phyloP scores from a whole-genome alignment of 2,888 invertebrate genomes.

The Lasioglossum villosulum region DNA sequence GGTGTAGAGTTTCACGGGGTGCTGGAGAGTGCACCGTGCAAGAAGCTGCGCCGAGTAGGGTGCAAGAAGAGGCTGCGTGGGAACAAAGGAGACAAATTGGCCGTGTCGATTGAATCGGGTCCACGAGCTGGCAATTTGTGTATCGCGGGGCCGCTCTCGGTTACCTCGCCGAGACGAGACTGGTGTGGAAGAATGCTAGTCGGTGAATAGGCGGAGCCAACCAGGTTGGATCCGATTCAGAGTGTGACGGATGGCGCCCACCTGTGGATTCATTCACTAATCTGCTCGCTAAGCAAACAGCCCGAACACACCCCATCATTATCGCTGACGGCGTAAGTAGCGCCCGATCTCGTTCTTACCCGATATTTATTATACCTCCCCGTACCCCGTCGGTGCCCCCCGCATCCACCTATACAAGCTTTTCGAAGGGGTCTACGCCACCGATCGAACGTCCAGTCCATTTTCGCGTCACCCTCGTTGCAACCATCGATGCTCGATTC shows the following conservation, averaged over 20 bases:
- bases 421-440: constrained; percentile 65
- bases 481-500: constrained; percentile 73
- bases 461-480: constrained; percentile 75
- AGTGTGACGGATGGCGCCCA: constrained; percentile 84
- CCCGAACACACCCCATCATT: constrained; percentile 83
- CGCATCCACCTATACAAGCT: constrained; percentile 56
- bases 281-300: constrained; percentile 84
- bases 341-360: constrained; percentile 76
- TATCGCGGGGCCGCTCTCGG: constrained; percentile 37
- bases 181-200: constrained; percentile 66
- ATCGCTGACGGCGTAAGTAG: constrained; percentile 84
- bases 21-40: background rate
- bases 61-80: background rate
- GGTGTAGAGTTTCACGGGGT: background rate
- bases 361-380: constrained; percentile 80
- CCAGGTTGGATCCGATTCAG: constrained; percentile 75
- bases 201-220: constrained; percentile 80
- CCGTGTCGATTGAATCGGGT: constrained; percentile 38
- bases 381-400: constrained; percentile 33
- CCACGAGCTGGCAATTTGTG: constrained; percentile 39
- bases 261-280: constrained; percentile 85
- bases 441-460: constrained; percentile 73
- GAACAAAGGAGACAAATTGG: constrained; percentile 26
- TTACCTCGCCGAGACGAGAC: constrained; percentile 61
- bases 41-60: constrained; percentile 4